Conservation (phyloP, 2,888 invertebrate genomes). For the Eurytoma adleriae region DNA sequence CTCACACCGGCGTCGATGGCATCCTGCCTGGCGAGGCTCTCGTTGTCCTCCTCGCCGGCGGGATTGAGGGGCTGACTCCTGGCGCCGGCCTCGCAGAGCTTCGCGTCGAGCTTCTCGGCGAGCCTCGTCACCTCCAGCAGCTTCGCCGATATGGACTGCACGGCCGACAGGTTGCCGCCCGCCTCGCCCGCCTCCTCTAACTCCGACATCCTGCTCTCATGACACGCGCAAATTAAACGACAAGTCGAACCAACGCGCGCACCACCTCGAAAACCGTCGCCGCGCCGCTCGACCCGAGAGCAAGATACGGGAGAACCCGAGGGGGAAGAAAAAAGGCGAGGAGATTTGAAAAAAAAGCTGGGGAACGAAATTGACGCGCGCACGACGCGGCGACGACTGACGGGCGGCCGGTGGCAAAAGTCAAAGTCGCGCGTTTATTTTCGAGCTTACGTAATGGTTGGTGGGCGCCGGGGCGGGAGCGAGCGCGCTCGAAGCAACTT, state of each 20-base stretch:
- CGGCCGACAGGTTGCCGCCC: slow-evolving; percentile 79
- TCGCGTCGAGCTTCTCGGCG: slow-evolving; percentile 82
- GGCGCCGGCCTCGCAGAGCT: slow-evolving; percentile 72
- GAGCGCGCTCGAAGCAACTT: slow-evolving; percentile 23
- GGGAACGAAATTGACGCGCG: neutral
- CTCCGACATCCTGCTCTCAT: slow-evolving; percentile 68
- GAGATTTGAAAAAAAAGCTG: neutral
- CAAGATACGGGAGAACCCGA: neutral
- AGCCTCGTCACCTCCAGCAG: slow-evolving; percentile 82
- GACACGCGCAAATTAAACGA: neutral
- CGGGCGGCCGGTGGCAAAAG: slow-evolving; percentile 14
- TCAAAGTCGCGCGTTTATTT: slow-evolving; percentile 28
- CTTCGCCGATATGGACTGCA: slow-evolving; percentile 82
- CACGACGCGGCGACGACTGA: slow-evolving; percentile 6
- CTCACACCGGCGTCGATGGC: neutral
- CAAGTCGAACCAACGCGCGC: neutral
- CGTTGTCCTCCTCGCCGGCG: slow-evolving; percentile 25
- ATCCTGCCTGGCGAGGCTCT: slow-evolving; percentile 1
- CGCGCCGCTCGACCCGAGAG: neutral
- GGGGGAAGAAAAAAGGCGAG: neutral
- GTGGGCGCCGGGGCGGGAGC: neutral
- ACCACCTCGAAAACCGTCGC: neutral
- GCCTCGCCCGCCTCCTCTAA: slow-evolving; percentile 53
- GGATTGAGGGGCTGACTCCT: slow-evolving; percentile 65
- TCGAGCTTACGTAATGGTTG: slow-evolving; percentile 32